These are phyloP conservation scores for Ctenosaura bakeri DNA, from an alignment of 2,797 vertebrate genomes.

Conservation along the genomic window DNA sequence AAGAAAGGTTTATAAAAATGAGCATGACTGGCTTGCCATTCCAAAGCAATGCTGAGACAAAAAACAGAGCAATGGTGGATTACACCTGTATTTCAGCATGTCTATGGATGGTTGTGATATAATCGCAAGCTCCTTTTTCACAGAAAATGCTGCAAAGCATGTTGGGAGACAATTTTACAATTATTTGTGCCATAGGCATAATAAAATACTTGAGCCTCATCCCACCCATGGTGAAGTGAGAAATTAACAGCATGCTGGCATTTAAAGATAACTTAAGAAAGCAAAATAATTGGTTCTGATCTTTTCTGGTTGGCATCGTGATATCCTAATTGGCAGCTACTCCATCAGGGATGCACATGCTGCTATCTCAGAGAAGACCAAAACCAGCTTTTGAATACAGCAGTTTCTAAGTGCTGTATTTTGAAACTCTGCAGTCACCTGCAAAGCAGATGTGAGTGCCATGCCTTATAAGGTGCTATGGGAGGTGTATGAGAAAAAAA, in stretches of 20 bases:
- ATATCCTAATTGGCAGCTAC: neutral
- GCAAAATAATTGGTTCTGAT: constrained; percentile 33
- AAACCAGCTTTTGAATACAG: neutral
- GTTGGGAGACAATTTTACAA: neutral
- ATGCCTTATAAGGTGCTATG: no score
- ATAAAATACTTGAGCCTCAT: constrained; percentile 15
- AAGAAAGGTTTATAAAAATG: neutral
- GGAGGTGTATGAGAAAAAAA: no score
- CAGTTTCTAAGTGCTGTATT: neutral
- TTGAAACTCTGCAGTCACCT: neutral
- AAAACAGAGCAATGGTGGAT: neutral
- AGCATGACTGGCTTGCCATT: constrained; percentile 3
- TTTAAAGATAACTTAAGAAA: constrained; percentile 32
- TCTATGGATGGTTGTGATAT: neutral
- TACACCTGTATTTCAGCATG: neutral
- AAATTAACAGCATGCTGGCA: constrained; percentile 26
- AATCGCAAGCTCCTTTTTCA: neutral
- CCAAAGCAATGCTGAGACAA: constrained; percentile 11
- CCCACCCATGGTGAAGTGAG: constrained; percentile 27
- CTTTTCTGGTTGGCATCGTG: constrained; percentile 14
- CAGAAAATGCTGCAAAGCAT: constrained; percentile 27
- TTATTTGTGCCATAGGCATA: neutral
- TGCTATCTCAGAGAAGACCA: neutral
- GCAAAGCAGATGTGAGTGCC: neutral
- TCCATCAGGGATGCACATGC: neutral